Conservation (phyloP, 2,797 vertebrate genomes). For the Aldrovandia affinis region DNA sequence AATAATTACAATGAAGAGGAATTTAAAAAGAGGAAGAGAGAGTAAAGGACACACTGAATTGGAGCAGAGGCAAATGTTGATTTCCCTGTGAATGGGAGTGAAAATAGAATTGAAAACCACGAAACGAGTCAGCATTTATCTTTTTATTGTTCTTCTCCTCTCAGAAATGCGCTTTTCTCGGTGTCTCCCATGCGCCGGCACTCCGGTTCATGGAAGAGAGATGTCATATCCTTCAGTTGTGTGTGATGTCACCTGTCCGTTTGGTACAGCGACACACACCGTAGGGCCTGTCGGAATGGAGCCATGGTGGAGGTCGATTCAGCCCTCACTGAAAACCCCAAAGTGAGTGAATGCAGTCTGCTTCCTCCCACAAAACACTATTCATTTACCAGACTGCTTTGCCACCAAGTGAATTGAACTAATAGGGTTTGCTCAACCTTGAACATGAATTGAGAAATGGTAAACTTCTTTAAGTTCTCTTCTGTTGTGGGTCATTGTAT, state of each 20-base stretch:
- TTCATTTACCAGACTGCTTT: neutral
- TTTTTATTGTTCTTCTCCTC: neutral
- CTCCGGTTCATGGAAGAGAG: neutral
- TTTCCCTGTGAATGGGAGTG: neutral
- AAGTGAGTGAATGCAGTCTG: conserved; percentile 9
- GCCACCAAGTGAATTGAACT: neutral
- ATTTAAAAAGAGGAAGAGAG: neutral
- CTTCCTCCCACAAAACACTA: conserved; percentile 8
- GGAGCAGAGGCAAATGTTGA: neutral
- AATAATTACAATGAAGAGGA: neutral
- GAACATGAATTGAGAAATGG: conserved; percentile 19
- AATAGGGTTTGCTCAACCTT: conserved; percentile 29
- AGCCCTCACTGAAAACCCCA: neutral
- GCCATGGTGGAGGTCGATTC: neutral
- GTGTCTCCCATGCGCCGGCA: neutral
- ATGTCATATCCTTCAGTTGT: neutral
- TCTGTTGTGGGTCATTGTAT: neutral
- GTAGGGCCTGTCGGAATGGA: neutral
- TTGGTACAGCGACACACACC: too few species aligned
- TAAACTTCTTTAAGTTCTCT: conserved; percentile 6
- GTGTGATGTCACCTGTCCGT: neutral
- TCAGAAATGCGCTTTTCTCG: neutral
- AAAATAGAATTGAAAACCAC: neutral
- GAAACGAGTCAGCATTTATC: neutral
- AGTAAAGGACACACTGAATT: neutral